Evolutionary conservation across 2,797 vertebrate genomes (phyloP), one percentile per base, ranked within the genome.

Genomic region (Poeciliopsis gracilis): DNA sequence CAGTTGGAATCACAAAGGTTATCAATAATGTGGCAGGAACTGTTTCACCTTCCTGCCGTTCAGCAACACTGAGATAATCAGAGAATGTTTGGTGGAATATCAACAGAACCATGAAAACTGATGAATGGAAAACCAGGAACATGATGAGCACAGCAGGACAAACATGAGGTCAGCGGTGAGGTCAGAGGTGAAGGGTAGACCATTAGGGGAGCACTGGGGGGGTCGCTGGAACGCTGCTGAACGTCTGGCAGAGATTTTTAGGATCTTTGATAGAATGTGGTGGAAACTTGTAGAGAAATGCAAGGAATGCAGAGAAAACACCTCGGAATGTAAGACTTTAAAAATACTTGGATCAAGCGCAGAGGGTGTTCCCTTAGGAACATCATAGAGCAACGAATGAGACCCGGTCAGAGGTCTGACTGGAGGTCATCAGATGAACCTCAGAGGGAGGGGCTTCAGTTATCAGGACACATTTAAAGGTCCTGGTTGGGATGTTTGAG

Each of bases 1-100:
- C 13, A 61, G 55, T 51, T 13, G 63, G 75, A 81, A 38, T 38
- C 63, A 38, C 36, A 67, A 41, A 69, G 4, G 23, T 69, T n/a
- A 18, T n/a, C 66, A 38, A 67, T 23, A 23, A 38, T 25, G 36
- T 25, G 18, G 7, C 33, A 66, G 61, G 16, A 18, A 38, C 6
- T 16, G 30, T 15, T 28, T 30, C 4, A 30, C 55, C 55, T 57
- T 1, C 30, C 28, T 30, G 15, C 12, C 2, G 1, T 28, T 57
- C 55, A 57, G 55, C 23, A 53, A 57, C 53, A 1, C 53, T n/a
- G 53, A 57, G 53, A 57, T 12, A 25, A 57, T 25, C 53, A 57
- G 53, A 57, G 10, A 57, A 57, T 10, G 25, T n/a, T 55, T 55
- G 53, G 9, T 55, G 12, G 2, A 59, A 30, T 30, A 59, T 59